A percentile compares a stretch with the other conserved stretches of the same genome.
Evolutionary conservation across 2,113 vertebrate genomes (phyloP).

Genomic region (Probosciger aterrimus): DNA sequence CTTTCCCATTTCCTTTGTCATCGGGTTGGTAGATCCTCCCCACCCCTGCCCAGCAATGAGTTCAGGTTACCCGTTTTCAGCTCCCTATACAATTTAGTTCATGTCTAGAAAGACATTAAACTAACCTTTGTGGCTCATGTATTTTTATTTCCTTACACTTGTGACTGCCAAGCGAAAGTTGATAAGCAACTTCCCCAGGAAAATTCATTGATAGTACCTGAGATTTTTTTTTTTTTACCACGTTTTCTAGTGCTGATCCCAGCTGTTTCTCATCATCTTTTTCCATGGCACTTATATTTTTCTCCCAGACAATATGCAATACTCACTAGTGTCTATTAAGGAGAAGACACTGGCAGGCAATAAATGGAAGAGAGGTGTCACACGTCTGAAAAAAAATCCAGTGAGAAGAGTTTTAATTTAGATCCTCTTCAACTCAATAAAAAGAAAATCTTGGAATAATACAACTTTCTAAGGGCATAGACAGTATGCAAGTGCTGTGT

Average conservation of each 20-base stretch:
- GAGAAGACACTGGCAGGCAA: fast-evolving
- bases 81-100: neutral
- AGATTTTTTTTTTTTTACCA: fast-evolving
- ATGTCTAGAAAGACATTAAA: neutral
- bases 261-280: neutral
- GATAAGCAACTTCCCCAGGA: neutral
- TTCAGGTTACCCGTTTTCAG: neutral
- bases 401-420: neutral
- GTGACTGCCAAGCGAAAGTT: fast-evolving
- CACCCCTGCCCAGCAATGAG: neutral
- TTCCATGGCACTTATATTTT: neutral
- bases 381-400: neutral
- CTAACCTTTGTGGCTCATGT: fast-evolving
- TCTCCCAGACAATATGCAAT: neutral
- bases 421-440: neutral
- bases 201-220: neutral
- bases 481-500: neutral
- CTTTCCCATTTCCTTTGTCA: neutral
- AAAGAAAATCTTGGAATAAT: neutral
- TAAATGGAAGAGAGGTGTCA: neutral
- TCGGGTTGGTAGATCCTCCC: too few species aligned
- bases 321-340: neutral
- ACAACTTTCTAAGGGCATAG: neutral
- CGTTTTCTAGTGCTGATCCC: neutral
- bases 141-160: fast-evolving